Conservation (phyloP, 1,140 invertebrate species). For the Bombus confusus region DNA sequence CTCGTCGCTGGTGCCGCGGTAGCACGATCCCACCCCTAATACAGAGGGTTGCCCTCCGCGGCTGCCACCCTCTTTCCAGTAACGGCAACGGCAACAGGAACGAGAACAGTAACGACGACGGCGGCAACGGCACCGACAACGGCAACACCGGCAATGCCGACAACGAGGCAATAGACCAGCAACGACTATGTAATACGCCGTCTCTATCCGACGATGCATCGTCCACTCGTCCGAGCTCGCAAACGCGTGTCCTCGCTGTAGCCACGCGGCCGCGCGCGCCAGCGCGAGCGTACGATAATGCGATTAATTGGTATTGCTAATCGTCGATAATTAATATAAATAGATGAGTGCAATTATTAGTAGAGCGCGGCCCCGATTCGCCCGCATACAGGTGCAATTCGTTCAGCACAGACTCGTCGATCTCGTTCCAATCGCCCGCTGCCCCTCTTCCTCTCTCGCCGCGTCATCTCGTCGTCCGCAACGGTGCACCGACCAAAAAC, state of each 20-base stretch:
- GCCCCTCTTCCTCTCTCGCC: no score
- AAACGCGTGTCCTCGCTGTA: not conserved
- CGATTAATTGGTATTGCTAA: constrained; percentile 83
- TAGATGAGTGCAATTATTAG: constrained; percentile 80
- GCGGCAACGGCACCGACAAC: not conserved
- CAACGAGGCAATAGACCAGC: not conserved
- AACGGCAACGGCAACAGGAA: constrained; percentile 13
- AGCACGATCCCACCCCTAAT: constrained; percentile 45
- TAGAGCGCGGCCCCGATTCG: constrained; percentile 58
- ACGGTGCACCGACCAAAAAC: not conserved
- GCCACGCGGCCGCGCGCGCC: no score
- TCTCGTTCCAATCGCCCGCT: not conserved
- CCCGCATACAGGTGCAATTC: constrained; percentile 57
- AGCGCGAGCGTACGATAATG: constrained; percentile 75
- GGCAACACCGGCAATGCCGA: not conserved
- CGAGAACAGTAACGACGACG: constrained; percentile 3
- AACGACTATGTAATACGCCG: not conserved
- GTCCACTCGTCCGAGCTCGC: not conserved
- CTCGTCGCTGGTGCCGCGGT: constrained; percentile 62
- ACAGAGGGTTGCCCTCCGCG: constrained; percentile 49
- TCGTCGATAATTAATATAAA: constrained; percentile 84
- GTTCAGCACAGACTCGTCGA: constrained; percentile 35
- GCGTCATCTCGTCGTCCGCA: not conserved
- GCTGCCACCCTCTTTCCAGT: constrained; percentile 36
- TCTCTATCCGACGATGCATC: not conserved